Base-by-base conservation (phyloP, 53 echinoderm and acorn worm genomes). In the Stichopus horrens region DNA sequence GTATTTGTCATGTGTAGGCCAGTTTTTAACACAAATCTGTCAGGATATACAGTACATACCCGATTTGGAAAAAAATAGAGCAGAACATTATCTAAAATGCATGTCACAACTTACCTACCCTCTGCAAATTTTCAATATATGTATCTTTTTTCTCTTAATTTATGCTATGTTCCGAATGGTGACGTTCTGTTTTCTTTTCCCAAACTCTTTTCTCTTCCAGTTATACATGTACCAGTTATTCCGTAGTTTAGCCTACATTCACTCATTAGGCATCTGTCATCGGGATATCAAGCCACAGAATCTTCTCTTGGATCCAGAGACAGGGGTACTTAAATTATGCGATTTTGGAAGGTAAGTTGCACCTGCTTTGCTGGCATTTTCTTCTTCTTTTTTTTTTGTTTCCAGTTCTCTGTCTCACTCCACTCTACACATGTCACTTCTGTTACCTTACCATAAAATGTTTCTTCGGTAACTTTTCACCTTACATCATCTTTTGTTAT, bases 161-260 rank as follows among this genome's bases (percentile, higher is more conserved):
- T 37, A 37, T 37, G 37, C 37, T 37, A 37, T 2, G 2, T 1
- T 37, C 37, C 37, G 2, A 37, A 37, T 37, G 37, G 37, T 37
- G 37, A 37, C 37, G 2, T 37, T 37, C 37, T 37, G 67, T 66
- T 14, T 14, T 75, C 23, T 23, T 88, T 2, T 88, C 52, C 14
- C 16, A 6, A 9, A 55, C 86, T 9, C 52, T 22, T 85, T 85
- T 78, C 54, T 57, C 58, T 65, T 87, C 18, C 94, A 98, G 98
- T 98, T 98, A 89, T 98, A 98, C 93, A 96, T 98, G 98, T 98
- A 98, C 89, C 98, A 98, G 91, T 98, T 98, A 98, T 96, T 96
- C 94, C 94, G 98, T 86, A 98, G 98, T 96, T 90, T 98, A 98
- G 98, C 98, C 23, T 98, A 98, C 93, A 98, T 98, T 81, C 95